Evolutionary conservation across 2,888 invertebrate species (phyloP).

Genomic region (Catocala sponsa): DNA sequence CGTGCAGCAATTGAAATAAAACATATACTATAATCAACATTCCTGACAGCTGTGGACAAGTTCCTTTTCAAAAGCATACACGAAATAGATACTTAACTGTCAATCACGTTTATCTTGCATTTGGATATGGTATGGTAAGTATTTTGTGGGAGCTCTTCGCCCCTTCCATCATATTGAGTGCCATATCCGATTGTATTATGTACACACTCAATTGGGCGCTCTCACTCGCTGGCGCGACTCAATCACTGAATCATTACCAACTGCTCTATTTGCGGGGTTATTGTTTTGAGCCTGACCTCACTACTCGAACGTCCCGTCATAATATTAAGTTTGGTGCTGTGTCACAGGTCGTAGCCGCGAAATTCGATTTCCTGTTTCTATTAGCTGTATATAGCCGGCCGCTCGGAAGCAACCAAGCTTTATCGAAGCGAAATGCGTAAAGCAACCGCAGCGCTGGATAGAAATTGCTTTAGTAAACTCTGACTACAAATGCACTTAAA

Average conservation of each 20-base stretch:
- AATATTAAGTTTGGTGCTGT: slow-evolving; percentile 62
- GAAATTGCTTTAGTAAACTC: slow-evolving; percentile 59
- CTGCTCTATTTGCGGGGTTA: slow-evolving; percentile 74
- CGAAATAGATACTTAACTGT: slow-evolving; percentile 29
- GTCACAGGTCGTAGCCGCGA: slow-evolving; percentile 57
- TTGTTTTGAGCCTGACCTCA: slow-evolving; percentile 70
- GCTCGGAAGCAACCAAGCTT: slow-evolving; percentile 46
- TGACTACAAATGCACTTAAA: slow-evolving; percentile 62
- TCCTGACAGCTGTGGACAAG: slow-evolving; percentile 52
- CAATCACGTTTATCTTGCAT: slow-evolving; percentile 38
- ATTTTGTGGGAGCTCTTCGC: slow-evolving; percentile 53
- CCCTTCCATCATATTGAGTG: slow-evolving; percentile 64
- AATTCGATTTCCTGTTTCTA: slow-evolving; percentile 72
- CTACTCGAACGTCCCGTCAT: slow-evolving; percentile 59
- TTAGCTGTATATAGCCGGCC: slow-evolving; percentile 44
- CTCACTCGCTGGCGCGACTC: slow-evolving; percentile 60
- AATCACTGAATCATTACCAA: slow-evolving; percentile 64
- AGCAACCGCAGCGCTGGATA: slow-evolving; percentile 34
- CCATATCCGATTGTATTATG: slow-evolving; percentile 71
- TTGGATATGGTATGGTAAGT: slow-evolving; percentile 32
- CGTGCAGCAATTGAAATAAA: slow-evolving; percentile 58
- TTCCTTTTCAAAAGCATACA: slow-evolving; percentile 28
- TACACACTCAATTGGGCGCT: slow-evolving; percentile 69
- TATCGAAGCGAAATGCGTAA: slow-evolving; percentile 43
- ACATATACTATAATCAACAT: slow-evolving; percentile 63